phyloP scores from a whole-genome alignment of 2,888 invertebrate species.

The Rhingia rostrata region DNA sequence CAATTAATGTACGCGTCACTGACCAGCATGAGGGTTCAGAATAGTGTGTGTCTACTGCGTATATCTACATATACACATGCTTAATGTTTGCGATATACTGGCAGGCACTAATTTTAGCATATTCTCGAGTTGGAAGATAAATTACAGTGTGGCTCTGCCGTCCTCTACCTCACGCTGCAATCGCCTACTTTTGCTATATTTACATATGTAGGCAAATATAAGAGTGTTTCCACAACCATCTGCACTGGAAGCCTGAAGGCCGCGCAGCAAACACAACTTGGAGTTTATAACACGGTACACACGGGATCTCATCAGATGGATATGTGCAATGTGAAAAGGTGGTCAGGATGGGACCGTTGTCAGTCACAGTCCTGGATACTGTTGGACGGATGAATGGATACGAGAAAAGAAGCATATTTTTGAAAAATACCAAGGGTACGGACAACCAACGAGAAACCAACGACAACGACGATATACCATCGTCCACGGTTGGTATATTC shows the following conservation, averaged over 20 bases:
- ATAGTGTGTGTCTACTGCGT: neutral
- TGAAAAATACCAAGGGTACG: slow-evolving; percentile 25
- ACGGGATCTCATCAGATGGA: slow-evolving; percentile 36
- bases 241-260: neutral
- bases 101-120: slow-evolving; percentile 54
- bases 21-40: slow-evolving; percentile 14
- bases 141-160: slow-evolving; percentile 16
- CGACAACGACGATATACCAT: slow-evolving; percentile 6
- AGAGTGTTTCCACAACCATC: neutral
- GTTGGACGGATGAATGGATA: slow-evolving; percentile 39
- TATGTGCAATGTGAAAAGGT: slow-evolving; percentile 33
- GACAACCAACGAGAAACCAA: slow-evolving; percentile 5
- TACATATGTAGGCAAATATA: slow-evolving; percentile 33
- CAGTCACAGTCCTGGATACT: slow-evolving; percentile 25
- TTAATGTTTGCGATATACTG: slow-evolving; percentile 47
- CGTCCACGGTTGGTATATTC: neutral
- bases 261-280: slow-evolving; percentile 2
- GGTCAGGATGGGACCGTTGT: slow-evolving; percentile 27
- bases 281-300: slow-evolving; percentile 33
- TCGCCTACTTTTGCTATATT: slow-evolving; percentile 26
- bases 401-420: slow-evolving; percentile 42
- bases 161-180: neutral
- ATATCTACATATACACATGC: neutral
- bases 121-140: slow-evolving; percentile 51
- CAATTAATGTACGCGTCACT: slow-evolving; percentile 51